A percentile compares a stretch with the other conserved stretches of the same genome.
Evolutionary conservation across 2,888 invertebrate species (phyloP).

Genomic region (Cenopis cana): DNA sequence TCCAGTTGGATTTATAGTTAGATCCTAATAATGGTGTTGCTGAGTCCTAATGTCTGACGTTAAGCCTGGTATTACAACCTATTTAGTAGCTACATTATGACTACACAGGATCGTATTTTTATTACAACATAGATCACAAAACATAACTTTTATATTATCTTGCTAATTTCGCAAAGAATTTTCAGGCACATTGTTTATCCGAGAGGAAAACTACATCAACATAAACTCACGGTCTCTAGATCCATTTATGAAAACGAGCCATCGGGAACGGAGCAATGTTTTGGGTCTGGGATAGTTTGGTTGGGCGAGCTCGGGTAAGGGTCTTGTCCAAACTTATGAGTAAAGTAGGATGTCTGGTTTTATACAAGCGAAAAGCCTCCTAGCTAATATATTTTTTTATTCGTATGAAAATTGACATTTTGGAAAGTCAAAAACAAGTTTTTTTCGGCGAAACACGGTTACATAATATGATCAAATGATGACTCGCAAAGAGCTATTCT

Average conservation of each 20-base stretch:
- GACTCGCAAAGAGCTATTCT: neutral
- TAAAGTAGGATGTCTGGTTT: too few relatives aligned
- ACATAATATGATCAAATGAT: neutral
- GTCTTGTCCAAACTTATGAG: neutral
- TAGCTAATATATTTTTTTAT: too few relatives aligned
- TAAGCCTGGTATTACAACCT: too few relatives aligned
- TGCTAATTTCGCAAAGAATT: neutral
- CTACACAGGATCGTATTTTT: too few relatives aligned
- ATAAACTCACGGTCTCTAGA: slow-evolving; percentile 19
- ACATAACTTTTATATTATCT: neutral
- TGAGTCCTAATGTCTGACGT: too few relatives aligned
- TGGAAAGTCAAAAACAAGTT: neutral
- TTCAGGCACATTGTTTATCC: slow-evolving; percentile 11
- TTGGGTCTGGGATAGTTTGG: neutral
- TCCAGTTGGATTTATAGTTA: too few relatives aligned
- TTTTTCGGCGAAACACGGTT: neutral
- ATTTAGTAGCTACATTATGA: too few relatives aligned
- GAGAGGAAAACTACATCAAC: slow-evolving; percentile 11
- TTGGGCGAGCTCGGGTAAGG: neutral
- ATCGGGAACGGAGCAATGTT: neutral
- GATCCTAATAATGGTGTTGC: too few relatives aligned
- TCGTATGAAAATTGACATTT: too few relatives aligned
- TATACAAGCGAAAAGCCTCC: too few relatives aligned
- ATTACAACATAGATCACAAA: too few relatives aligned
- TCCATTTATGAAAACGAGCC: slow-evolving; percentile 18